Base-by-base conservation (phyloP, 2,797 vertebrate species). In the Parauchenoglanis ngamensis region DNA sequence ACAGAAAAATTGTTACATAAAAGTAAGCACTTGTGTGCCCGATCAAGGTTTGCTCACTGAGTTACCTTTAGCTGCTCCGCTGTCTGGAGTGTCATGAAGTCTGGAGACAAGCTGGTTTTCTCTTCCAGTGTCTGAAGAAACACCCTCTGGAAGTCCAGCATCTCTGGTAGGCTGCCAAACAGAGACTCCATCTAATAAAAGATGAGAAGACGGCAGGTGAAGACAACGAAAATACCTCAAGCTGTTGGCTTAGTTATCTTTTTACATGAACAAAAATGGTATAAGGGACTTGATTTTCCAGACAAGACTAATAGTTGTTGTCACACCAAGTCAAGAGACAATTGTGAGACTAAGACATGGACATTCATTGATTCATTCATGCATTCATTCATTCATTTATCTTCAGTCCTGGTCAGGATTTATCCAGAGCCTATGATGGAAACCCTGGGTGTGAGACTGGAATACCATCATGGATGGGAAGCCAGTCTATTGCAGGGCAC, bases 71-170 rank as follows among this genome's bases (percentile, higher is more conserved):
- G 97, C 92, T 98, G 97, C 2, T 96, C 96, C 0, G 97, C 97
- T 0, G 96, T 97, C 91, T 98, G 97, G 89, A 98, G 94, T 46
- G 89, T 90, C 90, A 92, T 95, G 86, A 98, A 95, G 93, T 98
- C 94, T 0, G 97, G 96, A 72, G 96, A 96, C 5, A 95, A 96
- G 1, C 96, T 94, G 92, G 98, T 96, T 65, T 96, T 96, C 65
- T 98, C 97, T 91, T 99, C 97, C 90, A 99, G 93, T 0, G 97
- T 98, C 90, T 98, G 97, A 78, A 99, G 93, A 88, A 99, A 99
- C 65, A 98, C 97, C 89, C 96, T 97, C 92, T 99, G 98, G 92
- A 99, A 99, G 90, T 98, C 96, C 89, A 98, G 91, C 98, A 99
- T 98, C 94, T 98, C 97, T 0, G 97, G 97, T 87, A 99, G 92